Evolutionary conservation across 2,888 invertebrate species (phyloP), one percentile per base, ranked within the genome.

Genomic region (Pyrrhosoma nymphula): DNA sequence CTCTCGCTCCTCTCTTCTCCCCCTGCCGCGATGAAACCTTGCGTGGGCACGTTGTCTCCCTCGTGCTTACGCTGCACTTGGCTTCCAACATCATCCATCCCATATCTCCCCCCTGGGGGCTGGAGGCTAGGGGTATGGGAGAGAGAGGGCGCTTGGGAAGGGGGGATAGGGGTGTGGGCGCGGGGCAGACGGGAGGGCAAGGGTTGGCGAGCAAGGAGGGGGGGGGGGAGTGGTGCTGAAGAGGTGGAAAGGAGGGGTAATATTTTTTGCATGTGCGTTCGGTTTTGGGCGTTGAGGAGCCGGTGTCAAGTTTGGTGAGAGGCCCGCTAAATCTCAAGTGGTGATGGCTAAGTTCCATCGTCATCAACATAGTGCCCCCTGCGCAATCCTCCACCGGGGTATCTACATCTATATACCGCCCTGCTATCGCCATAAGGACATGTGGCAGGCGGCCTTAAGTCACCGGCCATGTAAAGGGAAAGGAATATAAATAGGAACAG

Each of bases 11-110:
- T 69, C 69, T 23, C 69, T 69, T 26, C 4, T 69, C 69, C 2
- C 20, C 60, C 60, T 3, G 6, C 1, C 69, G 82, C 35, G 30
- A 69, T 26, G 30, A 30, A 30, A 82, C 18, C 93, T 23, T 75
- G 93, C 93, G 93, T 93, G 93, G 93, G 93, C 93, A 69, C 75
- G 93, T 93, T 75, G 69, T 63, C 55, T 47, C 93, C 93, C 93
- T 35, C 93, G 93, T 93, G 93, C 69, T 26, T 69, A n/a, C 63
- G 39, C 39, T 69, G 23, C 91, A 14, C 91, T 63, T 23, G 88
- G 55, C 89, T 56, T 55, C 89, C 26, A 23, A 18, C 88, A 69
- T 69, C 26, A n/a, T n/a, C 69, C 69, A 20, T 12, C 69, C 69
- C 47, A 47, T 47, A 47, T 47, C 47, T n/a, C 26, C 26, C 69